A percentile compares a stretch with the other conserved stretches of the same genome.
phyloP scores from a whole-genome alignment of 2,888 invertebrate species.

The Pristionchus fissidentatus region DNA sequence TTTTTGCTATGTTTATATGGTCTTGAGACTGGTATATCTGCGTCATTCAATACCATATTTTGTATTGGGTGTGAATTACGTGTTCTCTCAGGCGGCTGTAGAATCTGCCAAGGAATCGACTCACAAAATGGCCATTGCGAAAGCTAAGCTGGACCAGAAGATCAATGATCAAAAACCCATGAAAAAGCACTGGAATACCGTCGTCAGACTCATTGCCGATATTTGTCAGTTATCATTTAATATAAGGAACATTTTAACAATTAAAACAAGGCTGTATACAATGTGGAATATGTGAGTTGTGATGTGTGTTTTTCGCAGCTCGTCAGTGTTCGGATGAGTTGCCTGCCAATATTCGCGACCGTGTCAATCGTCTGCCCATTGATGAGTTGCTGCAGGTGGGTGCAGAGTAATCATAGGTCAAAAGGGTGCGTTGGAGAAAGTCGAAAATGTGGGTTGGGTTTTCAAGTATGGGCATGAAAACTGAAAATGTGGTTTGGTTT shows the following conservation, averaged over 20 bases:
- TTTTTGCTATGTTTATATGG: neutral
- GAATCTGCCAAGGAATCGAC: neutral
- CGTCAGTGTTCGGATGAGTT: neutral
- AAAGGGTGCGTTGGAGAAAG: no score
- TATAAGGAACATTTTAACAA: no score
- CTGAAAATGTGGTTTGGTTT: no score
- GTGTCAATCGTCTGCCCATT: neutral
- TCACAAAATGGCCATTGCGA: neutral
- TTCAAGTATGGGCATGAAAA: no score
- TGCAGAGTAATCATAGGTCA: no score
- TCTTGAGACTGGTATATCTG: neutral
- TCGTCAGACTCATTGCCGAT: neutral
- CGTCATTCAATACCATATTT: no score
- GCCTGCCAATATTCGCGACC: neutral
- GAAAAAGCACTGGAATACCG: slow-evolving; percentile 32
- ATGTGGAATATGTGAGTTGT: no score
- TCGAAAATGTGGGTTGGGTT: no score
- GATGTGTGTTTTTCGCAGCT: neutral
- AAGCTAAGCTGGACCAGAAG: neutral
- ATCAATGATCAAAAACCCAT: neutral
- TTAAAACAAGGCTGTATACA: no score
- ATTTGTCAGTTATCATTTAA: slow-evolving; percentile 20
- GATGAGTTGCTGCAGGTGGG: neutral
- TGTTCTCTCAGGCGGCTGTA: neutral
- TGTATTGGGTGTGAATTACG: neutral